Conservation (phyloP, 2,888 invertebrate species). For the Meloe dianella region DNA sequence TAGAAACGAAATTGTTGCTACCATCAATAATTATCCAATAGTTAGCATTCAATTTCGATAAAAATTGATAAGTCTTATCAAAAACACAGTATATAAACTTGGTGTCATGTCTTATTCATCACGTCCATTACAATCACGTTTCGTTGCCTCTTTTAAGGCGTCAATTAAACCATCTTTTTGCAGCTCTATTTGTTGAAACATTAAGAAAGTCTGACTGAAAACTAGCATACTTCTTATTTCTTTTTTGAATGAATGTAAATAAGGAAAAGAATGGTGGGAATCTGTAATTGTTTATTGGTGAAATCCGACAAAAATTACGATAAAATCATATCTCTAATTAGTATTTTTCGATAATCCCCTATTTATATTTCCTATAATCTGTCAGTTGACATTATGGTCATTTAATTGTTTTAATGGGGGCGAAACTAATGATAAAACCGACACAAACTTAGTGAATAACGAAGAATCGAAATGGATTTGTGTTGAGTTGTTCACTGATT, state of each 20-base stretch:
- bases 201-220: constrained; percentile 9
- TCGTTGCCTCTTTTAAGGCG: constrained; percentile 84
- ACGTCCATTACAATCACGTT: constrained; percentile 86
- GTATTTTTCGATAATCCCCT: neutral
- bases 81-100: constrained; percentile 80
- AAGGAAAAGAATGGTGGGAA: neutral
- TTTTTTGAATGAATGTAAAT: neutral
- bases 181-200: constrained; percentile 71
- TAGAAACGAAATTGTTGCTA: neutral
- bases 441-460: too few relatives aligned
- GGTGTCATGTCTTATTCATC: constrained; percentile 98
- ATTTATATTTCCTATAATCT: too few relatives aligned
- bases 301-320: neutral
- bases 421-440: too few relatives aligned
- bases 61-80: neutral
- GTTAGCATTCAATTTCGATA: neutral
- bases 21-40: too few relatives aligned
- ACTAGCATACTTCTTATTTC: neutral
- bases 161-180: constrained; percentile 90
- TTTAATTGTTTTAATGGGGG: too few relatives aligned
- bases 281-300: neutral
- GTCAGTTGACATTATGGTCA: too few relatives aligned
- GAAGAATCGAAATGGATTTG: too few relatives aligned
- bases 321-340: neutral
- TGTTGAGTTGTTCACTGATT: too few relatives aligned